Percentiles rank a stretch among this genome's conserved stretches.
Conservation (phyloP, 2,888 invertebrate species). For the Helicoverpa assulta region DNA sequence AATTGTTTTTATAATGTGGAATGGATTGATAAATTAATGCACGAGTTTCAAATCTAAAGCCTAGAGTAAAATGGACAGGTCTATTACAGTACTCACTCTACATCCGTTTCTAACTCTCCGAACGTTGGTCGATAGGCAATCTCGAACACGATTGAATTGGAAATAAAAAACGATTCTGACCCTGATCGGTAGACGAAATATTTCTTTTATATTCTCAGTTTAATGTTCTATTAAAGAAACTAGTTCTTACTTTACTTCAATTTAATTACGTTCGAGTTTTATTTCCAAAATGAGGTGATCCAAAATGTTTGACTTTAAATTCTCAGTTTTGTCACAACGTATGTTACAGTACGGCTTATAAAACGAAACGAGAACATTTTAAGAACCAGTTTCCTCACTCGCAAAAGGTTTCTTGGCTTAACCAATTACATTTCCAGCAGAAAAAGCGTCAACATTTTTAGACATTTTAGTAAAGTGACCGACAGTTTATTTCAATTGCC, state of each 20-base stretch:
- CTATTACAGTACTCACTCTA: slow-evolving; percentile 64
- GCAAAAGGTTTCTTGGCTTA: slow-evolving; percentile 73
- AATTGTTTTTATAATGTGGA: slow-evolving; percentile 6
- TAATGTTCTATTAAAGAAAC: slow-evolving; percentile 18
- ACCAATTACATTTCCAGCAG: slow-evolving; percentile 69
- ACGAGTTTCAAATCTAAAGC: slow-evolving; percentile 26
- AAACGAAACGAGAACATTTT: slow-evolving; percentile 77
- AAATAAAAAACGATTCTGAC: slow-evolving; percentile 70
- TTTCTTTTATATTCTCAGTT: slow-evolving; percentile 52
- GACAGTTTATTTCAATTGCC: slow-evolving; percentile 66
- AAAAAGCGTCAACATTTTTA: slow-evolving; percentile 49
- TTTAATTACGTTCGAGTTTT: slow-evolving; percentile 8
- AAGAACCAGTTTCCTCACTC: slow-evolving; percentile 74
- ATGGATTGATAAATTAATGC: slow-evolving; percentile 6
- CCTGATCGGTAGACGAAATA: slow-evolving; percentile 71
- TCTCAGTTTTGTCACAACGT: slow-evolving; percentile 71
- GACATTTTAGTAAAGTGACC: slow-evolving; percentile 58
- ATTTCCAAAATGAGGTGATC: slow-evolving; percentile 12
- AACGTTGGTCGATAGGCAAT: slow-evolving; percentile 79
- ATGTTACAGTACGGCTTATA: slow-evolving; percentile 69
- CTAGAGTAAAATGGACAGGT: slow-evolving; percentile 25
- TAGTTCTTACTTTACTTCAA: slow-evolving; percentile 7
- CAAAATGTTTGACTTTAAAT: slow-evolving; percentile 43
- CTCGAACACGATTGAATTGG: slow-evolving; percentile 77
- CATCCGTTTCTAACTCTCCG: slow-evolving; percentile 72